phyloP scores from a whole-genome alignment of 2,888 invertebrate genomes.

The Drosophila neonasuta region DNA sequence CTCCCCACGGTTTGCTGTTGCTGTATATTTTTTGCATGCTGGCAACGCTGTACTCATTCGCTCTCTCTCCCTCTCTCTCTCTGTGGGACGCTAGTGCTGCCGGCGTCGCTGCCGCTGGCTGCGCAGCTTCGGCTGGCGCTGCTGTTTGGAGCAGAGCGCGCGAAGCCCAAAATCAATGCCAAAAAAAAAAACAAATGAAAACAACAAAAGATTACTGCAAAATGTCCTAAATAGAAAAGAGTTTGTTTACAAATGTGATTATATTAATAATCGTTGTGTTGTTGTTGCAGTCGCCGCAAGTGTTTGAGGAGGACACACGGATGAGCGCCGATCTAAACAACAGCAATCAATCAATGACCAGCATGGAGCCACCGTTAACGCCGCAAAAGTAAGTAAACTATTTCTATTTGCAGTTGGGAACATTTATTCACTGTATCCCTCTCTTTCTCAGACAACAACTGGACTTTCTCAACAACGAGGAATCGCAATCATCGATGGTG shows the following conservation, averaged over 20 bases:
- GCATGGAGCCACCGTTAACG: slow-evolving; percentile 69
- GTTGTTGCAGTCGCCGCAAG: slow-evolving; percentile 82
- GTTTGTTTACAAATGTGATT: slow-evolving; percentile 1
- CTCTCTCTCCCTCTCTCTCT: slow-evolving; percentile 1
- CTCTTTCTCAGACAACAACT: slow-evolving; percentile 37
- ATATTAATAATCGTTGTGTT: neutral
- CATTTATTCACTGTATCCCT: neutral
- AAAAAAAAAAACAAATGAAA: neutral
- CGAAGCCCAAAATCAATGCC: slow-evolving; percentile 27
- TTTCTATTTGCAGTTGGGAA: neutral
- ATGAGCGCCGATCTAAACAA: slow-evolving; percentile 87
- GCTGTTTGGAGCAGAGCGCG: slow-evolving; percentile 1
- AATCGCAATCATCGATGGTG: slow-evolving; percentile 92
- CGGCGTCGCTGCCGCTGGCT: slow-evolving; percentile 26
- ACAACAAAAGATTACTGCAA: neutral
- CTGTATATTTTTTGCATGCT: slow-evolving; percentile 32
- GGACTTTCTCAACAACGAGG: slow-evolving; percentile 83
- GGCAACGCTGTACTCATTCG: slow-evolving; percentile 51
- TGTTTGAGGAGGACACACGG: slow-evolving; percentile 89
- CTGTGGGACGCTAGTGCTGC: slow-evolving; percentile 32
- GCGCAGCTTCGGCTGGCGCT: slow-evolving; percentile 3
- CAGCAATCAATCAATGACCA: slow-evolving; percentile 65
- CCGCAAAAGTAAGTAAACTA: slow-evolving; percentile 69
- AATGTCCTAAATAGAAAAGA: neutral
- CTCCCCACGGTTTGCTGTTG: slow-evolving; percentile 11